phyloP scores from a whole-genome alignment of 1,140 invertebrate genomes.

The Drosophila nebulosa region DNA sequence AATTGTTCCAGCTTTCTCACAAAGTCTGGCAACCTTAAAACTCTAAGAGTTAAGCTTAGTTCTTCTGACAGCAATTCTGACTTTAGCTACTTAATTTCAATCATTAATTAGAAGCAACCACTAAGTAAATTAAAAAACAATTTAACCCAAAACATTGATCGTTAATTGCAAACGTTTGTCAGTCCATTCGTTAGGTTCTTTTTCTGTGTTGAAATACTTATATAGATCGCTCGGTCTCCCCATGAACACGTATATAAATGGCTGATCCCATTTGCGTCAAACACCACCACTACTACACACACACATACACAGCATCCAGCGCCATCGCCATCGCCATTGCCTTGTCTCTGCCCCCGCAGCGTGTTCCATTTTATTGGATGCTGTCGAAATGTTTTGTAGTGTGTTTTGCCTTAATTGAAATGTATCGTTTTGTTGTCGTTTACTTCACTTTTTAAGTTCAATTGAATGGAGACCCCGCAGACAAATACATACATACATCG shows the following conservation, averaged over 20 bases:
- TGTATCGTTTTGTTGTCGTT: constrained; percentile 57
- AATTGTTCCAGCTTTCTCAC: too few species aligned
- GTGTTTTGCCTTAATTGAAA: constrained; percentile 54
- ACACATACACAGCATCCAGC: not conserved
- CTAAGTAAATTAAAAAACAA: not conserved
- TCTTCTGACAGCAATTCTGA: not conserved
- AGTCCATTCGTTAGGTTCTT: not conserved
- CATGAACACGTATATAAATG: constrained; percentile 7
- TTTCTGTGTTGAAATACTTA: not conserved
- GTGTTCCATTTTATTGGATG: constrained; percentile 43
- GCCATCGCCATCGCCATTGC: constrained; percentile 1
- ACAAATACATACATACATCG: not conserved
- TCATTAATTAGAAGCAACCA: not conserved
- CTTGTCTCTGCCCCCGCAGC: not conserved
- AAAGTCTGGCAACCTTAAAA: too few species aligned
- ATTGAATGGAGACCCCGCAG: constrained; percentile 21
- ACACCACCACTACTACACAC: not conserved
- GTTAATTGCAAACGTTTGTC: not conserved
- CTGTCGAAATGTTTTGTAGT: constrained; percentile 48
- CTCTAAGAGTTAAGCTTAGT: too few species aligned
- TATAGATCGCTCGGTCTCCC: not conserved
- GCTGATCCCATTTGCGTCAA: constrained; percentile 48
- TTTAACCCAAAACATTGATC: not conserved
- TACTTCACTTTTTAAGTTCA: constrained; percentile 24
- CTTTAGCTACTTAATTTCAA: not conserved